Evolutionary conservation across 1,140 invertebrate genomes (phyloP), one percentile per base, ranked within the genome.

Genomic region (Drosophila mojavensis): DNA sequence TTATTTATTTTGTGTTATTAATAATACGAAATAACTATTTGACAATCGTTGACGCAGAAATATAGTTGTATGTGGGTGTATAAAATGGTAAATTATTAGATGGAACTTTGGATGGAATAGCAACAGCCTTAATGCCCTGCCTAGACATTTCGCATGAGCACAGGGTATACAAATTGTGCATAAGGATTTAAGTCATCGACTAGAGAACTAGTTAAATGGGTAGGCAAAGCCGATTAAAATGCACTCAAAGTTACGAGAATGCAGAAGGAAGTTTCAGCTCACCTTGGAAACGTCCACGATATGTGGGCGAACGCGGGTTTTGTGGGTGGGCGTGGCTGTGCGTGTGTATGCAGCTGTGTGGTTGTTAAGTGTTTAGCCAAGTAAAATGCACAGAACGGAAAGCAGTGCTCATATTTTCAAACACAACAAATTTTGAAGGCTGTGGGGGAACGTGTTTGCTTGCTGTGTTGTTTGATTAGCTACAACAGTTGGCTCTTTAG

Each of bases 211-310:
- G 36, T 15, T 54, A 54, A 60, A 7, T 24, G 28, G n/a, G 17
- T 2, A 5, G 36, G 7, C 43, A 65, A 75, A 66, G 41, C 53
- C 13, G 61, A 64, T 81, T 62, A 69, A 76, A 66, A 41, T 58
- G 45, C 54, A 50, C 39, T 53, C 51, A 60, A 41, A 48, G 64
- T 48, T 41, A 24, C 28, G 15, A 5, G 54, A 6, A 53, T 17
- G 24, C 26, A 26, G 33, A 9, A n/a, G 65, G 47, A 81, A 68
- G 36, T 60, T 51, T 60, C 51, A 43, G 17, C 39, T 66, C 63
- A 79, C 74, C 77, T 77, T 73, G 68, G 76, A 60, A 79, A 48
- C 54, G 43, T 28, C 47, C 41, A 66, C 41, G 6, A 41, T 58
- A 30, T 33, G 41, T 53, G 41, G 13, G n/a, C 28, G 28, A 30